A percentile compares a stretch with the other conserved stretches of the same genome.
These are phyloP conservation scores for Didymodactylos carnosus DNA, from an alignment of 2,888 invertebrate species.

Conservation along the genomic window DNA sequence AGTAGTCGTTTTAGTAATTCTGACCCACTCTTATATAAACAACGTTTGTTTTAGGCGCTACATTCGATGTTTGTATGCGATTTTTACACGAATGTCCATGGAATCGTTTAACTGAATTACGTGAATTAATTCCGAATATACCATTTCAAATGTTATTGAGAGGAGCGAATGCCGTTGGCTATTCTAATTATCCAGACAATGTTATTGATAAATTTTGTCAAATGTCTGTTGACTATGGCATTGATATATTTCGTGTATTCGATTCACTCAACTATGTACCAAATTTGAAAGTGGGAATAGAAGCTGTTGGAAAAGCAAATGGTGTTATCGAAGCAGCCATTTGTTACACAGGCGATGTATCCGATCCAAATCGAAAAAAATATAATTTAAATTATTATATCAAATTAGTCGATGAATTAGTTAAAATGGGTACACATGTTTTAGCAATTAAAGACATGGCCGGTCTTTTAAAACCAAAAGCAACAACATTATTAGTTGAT, in stretches of 20 bases:
- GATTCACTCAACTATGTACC: constrained; percentile 94
- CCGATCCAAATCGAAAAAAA: constrained; percentile 65
- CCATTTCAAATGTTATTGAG: constrained; percentile 96
- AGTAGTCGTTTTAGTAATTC: no score
- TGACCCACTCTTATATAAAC: no score
- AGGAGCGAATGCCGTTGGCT: constrained; percentile 95
- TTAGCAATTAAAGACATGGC: constrained; percentile 96
- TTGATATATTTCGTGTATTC: constrained; percentile 96
- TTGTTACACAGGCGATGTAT: constrained; percentile 87
- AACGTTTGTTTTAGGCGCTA: constrained; percentile 55
- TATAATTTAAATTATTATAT: constrained; percentile 85
- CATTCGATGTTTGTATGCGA: constrained; percentile 83
- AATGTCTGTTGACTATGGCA: constrained; percentile 74
- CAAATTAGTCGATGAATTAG: constrained; percentile 73
- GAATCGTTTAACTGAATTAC: constrained; percentile 81
- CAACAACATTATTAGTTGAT: constrained; percentile 57
- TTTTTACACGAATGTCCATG: constrained; percentile 98
- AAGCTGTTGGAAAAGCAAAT: constrained; percentile 78
- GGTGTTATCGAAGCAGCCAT: constrained; percentile 90
- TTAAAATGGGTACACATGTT: constrained; percentile 84
- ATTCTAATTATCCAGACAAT: constrained; percentile 96
- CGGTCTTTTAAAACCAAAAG: constrained; percentile 71
- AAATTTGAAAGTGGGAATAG: constrained; percentile 81
- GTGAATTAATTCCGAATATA: constrained; percentile 58
- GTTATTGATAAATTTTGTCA: constrained; percentile 95